Evolutionary conservation across 2,888 invertebrate genomes (phyloP), one percentile per base, ranked within the genome.

Genomic region (Tetheella fluctuosa): DNA sequence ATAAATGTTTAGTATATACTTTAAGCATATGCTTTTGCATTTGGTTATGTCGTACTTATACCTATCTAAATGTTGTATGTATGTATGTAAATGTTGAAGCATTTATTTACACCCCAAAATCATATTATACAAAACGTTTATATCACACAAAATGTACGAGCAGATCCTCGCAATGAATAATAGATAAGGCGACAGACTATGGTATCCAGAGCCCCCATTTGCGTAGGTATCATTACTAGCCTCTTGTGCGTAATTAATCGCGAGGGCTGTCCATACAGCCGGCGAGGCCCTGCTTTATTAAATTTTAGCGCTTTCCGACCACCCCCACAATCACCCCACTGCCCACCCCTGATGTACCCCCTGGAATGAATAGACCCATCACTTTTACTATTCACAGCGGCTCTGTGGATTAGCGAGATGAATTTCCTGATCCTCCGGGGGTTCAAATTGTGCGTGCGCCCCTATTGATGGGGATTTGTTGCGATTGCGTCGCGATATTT

Each of bases 171-270:
- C 70, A 59, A 34, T 88, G 82, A 85, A 88, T 87, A 82, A 85
- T 82, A 79, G 73, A 88, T 83, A 70, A 79, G 65, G 72, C 73
- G 73, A 76, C 79, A 75, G 76, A 78, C 77, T 75, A 73, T 63
- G 69, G 75, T 76, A 71, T 63, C 77, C 71, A 71, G 59, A 13
- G 63, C 67, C 71, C 75, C 70, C 73, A 74, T 73, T 78, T 76
- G 66, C 74, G 79, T 82, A 79, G 84, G 83, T 86, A 89, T 88
- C 88, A 86, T 86, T 84, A 85, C 84, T 83, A 80, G 80, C 83
- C 87, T 85, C 88, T 86, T 87, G 86, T 90, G 86, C 90, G 90
- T 91, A 92, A 93, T 93, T 92, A 91, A 93, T 91, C 86, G 90
- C 79, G 74, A 79, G 85, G 88, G 80, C 83, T 84, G 89, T 81